Evolutionary conservation across 1,140 invertebrate genomes (phyloP).

Genomic region (Venturia canescens): DNA sequence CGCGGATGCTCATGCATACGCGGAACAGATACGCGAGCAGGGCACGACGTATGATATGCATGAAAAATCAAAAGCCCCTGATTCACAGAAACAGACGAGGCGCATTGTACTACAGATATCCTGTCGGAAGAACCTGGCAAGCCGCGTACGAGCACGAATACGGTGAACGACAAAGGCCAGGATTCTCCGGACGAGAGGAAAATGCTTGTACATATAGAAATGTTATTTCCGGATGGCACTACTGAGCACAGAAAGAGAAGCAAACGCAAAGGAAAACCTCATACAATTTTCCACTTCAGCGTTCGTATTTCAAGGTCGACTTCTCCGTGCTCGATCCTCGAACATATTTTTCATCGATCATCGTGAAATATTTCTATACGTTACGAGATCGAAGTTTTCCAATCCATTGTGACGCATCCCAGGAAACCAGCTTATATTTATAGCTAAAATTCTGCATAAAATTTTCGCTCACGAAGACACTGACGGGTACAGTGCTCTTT

Average conservation of each 20-base stretch:
- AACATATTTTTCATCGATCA: background rate
- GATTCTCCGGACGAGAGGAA: background rate
- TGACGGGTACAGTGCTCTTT: no score
- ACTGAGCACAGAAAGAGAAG: background rate
- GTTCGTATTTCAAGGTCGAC: background rate
- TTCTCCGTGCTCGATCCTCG: background rate
- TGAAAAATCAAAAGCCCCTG: constrained; percentile 33
- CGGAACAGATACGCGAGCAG: background rate
- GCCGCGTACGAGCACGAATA: background rate
- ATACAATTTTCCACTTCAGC: background rate
- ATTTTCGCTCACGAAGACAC: no score
- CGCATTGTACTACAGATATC: constrained; percentile 24
- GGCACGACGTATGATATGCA: constrained; percentile 20
- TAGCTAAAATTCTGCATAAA: no score
- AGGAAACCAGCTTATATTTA: no score
- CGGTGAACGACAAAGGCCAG: constrained; percentile 28
- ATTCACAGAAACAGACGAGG: constrained; percentile 5
- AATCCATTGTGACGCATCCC: no score
- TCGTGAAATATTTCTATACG: background rate
- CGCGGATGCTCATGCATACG: background rate
- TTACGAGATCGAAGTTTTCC: background rate
- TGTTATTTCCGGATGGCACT: constrained; percentile 17
- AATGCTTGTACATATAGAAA: background rate
- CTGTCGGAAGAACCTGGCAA: constrained; percentile 3
- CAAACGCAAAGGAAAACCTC: background rate